Evolutionary conservation across 2,888 invertebrate genomes (phyloP), one percentile per base, ranked within the genome.

Genomic region (Deilephila porcellus): DNA sequence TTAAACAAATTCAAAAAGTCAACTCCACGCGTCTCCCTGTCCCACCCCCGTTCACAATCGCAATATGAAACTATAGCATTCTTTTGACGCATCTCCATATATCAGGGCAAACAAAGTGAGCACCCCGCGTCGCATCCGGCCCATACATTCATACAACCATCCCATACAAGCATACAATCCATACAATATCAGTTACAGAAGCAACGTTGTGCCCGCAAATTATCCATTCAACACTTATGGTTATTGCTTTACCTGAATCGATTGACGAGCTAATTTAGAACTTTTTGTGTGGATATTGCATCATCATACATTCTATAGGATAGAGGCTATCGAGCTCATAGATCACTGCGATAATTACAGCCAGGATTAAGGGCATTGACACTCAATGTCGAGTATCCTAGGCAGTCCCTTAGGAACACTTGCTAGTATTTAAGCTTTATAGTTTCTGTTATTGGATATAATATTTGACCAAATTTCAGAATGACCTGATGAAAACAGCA

Each of bases 11-110:
- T 3, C 32, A 32, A 29, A 60, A 29, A 71, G 0, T 73, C 73
- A 56, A 77, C 88, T 90, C 86, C 64, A 85, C 32, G 4, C 52
- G 70, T 76, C 76, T 75, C 78, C 37, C 53, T 87, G 77, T 88
- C 90, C 88, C 93, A 84, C 93, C 92, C 85, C 89, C 92, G 81
- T 60, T 81, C 82, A 88, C 87, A 87, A 93, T 94, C 90, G 92
- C 89, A 91, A 93, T 90, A 83, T 83, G 89, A 92, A 90, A 88
- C 92, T 92, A 90, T 94, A 91, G 91, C 90, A 88, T 90, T 85
- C 83, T 89, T 91, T 91, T 88, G 90, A 88, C 67, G 85, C 82
- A 87, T 88, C 84, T 86, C 83, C 82, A 83, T 77, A 81, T 85
- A 86, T 85, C 84, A 89, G 84, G 56, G 85, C 88, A 90, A 91